A percentile compares a stretch with the other conserved stretches of the same genome.
These are phyloP conservation scores for Chironomus striatipennis DNA, from an alignment of 1,140 invertebrate species.

Conservation along the genomic window DNA sequence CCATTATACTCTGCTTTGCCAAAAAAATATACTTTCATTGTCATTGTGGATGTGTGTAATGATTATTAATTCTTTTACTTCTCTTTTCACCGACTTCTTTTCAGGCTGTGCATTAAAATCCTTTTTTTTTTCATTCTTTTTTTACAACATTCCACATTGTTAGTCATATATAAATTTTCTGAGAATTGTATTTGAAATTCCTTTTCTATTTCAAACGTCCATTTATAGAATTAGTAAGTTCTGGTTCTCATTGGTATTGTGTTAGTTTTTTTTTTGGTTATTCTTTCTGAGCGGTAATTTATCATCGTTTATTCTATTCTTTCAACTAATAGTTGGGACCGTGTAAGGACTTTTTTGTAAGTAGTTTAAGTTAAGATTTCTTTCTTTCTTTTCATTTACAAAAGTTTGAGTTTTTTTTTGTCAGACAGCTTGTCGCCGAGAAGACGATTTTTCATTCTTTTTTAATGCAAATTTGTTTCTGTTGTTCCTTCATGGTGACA, in stretches of 20 bases:
- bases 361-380: too few relatives aligned
- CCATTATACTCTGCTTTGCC: not conserved
- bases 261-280: conserved; percentile 1
- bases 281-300: conserved; percentile 15
- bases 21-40: not conserved
- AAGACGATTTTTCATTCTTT: not conserved
- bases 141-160: not conserved
- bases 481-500: not conserved
- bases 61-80: not conserved
- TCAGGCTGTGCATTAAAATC: not conserved
- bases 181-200: conserved; percentile 5
- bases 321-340: not conserved
- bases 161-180: not conserved
- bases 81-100: not conserved
- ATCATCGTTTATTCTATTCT: conserved; percentile 20
- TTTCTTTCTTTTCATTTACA: not conserved
- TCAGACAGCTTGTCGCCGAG: not conserved
- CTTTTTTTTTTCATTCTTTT: not conserved
- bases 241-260: not conserved
- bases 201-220: not conserved
- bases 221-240: not conserved
- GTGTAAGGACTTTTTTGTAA: not conserved
- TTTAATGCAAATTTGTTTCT: not conserved
- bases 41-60: not conserved
- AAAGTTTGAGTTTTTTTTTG: too few relatives aligned